phyloP scores from a whole-genome alignment of 2,797 vertebrate genomes.

The Characodon lateralis region DNA sequence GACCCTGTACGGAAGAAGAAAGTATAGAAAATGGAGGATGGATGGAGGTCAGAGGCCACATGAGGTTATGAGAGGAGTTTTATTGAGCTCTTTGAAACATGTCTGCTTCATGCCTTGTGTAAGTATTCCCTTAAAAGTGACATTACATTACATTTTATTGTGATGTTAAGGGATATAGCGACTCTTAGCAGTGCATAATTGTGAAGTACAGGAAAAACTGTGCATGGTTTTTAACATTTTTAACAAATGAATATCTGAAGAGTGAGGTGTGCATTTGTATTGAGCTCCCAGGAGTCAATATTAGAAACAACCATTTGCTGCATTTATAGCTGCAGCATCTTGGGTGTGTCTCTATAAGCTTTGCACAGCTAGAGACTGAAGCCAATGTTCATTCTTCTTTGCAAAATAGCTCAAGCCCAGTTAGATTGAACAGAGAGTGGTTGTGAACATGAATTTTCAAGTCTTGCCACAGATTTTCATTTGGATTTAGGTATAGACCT shows the following conservation, averaged over 20 bases:
- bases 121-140: not conserved
- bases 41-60: constrained; percentile 29
- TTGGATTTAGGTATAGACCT: no score
- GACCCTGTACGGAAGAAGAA: no score
- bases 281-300: not conserved
- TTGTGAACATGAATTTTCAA: no score
- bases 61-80: not conserved
- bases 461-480: no score
- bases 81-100: not conserved
- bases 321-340: not conserved
- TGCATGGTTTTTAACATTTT: not conserved
- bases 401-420: no score
- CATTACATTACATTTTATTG: not conserved
- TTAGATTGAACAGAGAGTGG: no score
- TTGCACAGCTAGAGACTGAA: not conserved
- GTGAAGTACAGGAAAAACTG: not conserved
- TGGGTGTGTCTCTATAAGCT: not conserved
- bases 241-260: not conserved
- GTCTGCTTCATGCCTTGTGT: constrained; percentile 44
- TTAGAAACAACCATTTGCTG: not conserved
- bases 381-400: not conserved
- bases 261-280: not conserved
- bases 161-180: not conserved
- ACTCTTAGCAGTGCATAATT: not conserved
- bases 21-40: no score